Evolutionary conservation across 2,797 vertebrate genomes (phyloP).

Genomic region (Fistularia tabacaria): DNA sequence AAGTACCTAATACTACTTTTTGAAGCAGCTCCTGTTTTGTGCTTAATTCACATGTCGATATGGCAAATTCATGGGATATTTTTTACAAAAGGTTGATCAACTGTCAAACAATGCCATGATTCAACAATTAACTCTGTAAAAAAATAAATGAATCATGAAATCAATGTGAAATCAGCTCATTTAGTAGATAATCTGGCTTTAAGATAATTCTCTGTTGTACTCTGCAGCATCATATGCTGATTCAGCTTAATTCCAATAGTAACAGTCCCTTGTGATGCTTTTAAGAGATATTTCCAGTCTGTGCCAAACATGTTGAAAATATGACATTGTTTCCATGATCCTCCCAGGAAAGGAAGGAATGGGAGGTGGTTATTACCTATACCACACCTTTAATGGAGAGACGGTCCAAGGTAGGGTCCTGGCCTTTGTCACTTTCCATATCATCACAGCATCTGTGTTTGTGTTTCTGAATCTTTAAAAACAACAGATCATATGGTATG

Average conservation of each 20-base stretch:
- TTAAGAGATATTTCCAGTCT: not conserved
- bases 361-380: constrained; percentile 45
- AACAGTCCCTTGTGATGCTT: not conserved
- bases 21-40: too few relatives aligned
- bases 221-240: too few relatives aligned
- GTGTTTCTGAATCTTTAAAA: constrained; percentile 32
- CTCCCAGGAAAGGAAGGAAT: constrained; percentile 68
- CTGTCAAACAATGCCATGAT: too few relatives aligned
- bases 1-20: too few relatives aligned
- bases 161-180: too few relatives aligned
- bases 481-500: constrained; percentile 8
- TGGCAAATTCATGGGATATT: too few relatives aligned
- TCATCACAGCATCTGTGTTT: constrained; percentile 31
- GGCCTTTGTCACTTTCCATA: constrained; percentile 55
- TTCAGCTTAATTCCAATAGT: not conserved
- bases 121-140: too few relatives aligned
- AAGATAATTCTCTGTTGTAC: too few relatives aligned
- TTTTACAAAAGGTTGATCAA: too few relatives aligned
- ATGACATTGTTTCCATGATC: constrained; percentile 60
- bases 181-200: too few relatives aligned
- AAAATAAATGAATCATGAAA: too few relatives aligned
- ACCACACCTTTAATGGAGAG: constrained; percentile 55
- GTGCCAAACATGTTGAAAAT: constrained; percentile 32
- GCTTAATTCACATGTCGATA: too few relatives aligned
- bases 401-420: constrained; percentile 52